Conservation (phyloP, 35 echinoderm and acorn worm genomes). For the Lytechinus variegatus region DNA sequence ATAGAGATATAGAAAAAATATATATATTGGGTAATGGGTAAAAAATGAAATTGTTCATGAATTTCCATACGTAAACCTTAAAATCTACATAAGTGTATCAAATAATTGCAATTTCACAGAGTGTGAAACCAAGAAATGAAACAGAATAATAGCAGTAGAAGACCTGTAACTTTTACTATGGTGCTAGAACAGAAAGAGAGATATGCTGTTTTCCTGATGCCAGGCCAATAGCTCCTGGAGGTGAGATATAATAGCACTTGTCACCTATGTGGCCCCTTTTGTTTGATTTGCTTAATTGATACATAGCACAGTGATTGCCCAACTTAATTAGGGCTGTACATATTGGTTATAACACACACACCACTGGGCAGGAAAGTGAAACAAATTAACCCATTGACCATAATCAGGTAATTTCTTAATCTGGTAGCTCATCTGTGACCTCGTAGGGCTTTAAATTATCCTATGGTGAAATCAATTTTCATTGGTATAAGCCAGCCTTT, state of each 20-base stretch:
- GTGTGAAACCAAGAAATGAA: too few species aligned
- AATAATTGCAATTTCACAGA: too few species aligned
- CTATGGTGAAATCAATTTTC: not conserved
- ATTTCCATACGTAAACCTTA: too few species aligned
- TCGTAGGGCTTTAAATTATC: not conserved
- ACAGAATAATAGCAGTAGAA: too few species aligned
- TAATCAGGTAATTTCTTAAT: not conserved
- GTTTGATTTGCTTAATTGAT: not conserved
- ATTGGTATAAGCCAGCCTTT: not conserved
- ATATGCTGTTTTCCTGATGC: not conserved
- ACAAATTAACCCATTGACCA: not conserved
- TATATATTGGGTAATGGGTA: too few species aligned
- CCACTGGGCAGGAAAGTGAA: not conserved
- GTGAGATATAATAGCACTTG: not conserved
- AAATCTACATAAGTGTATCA: too few species aligned
- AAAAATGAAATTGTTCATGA: too few species aligned
- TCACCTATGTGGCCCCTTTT: not conserved
- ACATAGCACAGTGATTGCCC: not conserved
- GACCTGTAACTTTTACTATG: too few species aligned
- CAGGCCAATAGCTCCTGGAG: not conserved
- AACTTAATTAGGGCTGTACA: not conserved
- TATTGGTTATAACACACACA: not conserved
- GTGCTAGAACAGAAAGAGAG: too few species aligned
- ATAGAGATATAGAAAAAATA: too few species aligned
- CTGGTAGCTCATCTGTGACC: not conserved